Base-by-base conservation (phyloP, 2,797 vertebrate genomes). In the Tapera naevia region DNA sequence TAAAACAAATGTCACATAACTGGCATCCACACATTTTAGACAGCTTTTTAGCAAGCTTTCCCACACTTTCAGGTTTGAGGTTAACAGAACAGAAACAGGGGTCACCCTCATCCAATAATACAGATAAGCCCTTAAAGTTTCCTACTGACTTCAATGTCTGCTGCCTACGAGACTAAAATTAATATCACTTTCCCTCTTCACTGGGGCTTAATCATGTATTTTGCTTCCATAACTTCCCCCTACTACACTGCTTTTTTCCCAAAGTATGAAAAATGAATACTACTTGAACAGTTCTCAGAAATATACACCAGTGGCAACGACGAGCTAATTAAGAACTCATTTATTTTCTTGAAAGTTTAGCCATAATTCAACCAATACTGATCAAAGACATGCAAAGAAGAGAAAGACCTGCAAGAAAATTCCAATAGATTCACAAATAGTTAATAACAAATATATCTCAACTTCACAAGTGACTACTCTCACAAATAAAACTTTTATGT, bases 361-460 rank as follows among this genome's bases (percentile, higher is more conserved):
- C 22, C 22, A 82, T 2, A 87, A 83, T 65, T 93, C 66, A 91
- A 37, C 16, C 32, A 79, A 13, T 64, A 73, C 15, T 71, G 66
- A 66, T 81, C 69, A 80, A 89, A 87, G 43, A 70, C 23, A 18
- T 3, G 25, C 25, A 81, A 71, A 86, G 43, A 88, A 51, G n/a
- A 74, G n/a, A 81, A 72, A n/a, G 32, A 73, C 27, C 32, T 65
- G 9, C 8, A 4, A 87, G 81, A 39, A 35, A 57, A 66, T 57
- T 71, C 33, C 30, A 24, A n/a, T 56, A n/a, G 45, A 72, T 32
- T 70, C 61, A 53, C 18, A 11, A 66, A 76, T 43, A 74, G 66
- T 86, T 93, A 50, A 25, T 45, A 46, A 82, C 35, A 92, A 89
- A 91, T 32, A 50, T 39, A 78, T 87, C 53, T 88, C 45, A 90